Base-by-base conservation (phyloP, 2,797 vertebrate genomes). In the Remorina albescens region DNA sequence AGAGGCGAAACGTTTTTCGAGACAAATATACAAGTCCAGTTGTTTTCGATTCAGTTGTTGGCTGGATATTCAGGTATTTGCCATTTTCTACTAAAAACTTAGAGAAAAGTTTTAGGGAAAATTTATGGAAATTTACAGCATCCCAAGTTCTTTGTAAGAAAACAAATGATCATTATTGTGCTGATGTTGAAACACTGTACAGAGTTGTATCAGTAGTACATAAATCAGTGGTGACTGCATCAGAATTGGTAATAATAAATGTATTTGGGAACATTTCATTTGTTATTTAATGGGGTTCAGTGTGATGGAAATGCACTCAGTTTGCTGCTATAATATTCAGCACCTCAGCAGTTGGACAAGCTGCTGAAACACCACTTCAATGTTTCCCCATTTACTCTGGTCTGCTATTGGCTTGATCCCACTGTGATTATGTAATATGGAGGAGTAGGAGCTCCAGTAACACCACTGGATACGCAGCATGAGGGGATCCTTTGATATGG, bases 211-310 rank as follows among this genome's bases (percentile, higher is more conserved):
- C 44, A 77, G 51, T 81, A 55, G 78, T 88, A 72, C 41, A 75
- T 75, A 69, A 86, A 86, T 84, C 16, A 56, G 18, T 64, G 64
- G 71, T 78, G 68, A 83, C 74, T 80, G 80, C 47, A 41, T 80
- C 59, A 67, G 61, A 84, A 60, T 76, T 83, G 66, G 42, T 68
- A 58, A 77, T 36, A 91, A 91, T 86, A 92, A 89, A 92, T 59
- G 66, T 68, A 18, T 85, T 81, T 83, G 42, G 42, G 67, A 88
- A 76, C 41, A 71, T 70, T 79, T 69, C 28, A 68, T 77, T 86
- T 74, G 71, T 84, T 71, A 70, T 83, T 82, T 79, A 64, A 72
- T 84, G 69, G 49, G 55, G 37, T 67, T 86, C 39, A 54, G 8
- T 39, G 44, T 71, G 53, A 72, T 50, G 19, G 21, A 75, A 37